Conservation (phyloP, 2,797 vertebrate species). For the Nasua narica region DNA sequence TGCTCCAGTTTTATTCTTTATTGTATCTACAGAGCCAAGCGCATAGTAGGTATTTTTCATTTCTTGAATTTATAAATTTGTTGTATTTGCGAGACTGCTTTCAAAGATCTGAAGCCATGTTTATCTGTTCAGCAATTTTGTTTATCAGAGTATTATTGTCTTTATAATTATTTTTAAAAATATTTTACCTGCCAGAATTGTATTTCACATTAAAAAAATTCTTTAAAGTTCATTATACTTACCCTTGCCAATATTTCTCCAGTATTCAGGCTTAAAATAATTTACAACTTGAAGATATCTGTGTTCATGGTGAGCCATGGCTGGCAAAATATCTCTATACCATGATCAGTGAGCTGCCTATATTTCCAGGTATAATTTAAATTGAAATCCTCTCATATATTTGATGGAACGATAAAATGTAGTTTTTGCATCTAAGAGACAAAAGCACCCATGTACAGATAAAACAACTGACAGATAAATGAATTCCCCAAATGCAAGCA, state of each 20-base stretch:
- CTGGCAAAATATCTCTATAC: not conserved
- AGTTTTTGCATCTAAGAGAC: not conserved
- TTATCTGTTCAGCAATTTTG: not conserved
- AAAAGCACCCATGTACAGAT: not conserved
- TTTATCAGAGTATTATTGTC: not conserved
- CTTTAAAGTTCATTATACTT: not conserved
- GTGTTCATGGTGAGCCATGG: not conserved
- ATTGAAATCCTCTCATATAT: not conserved
- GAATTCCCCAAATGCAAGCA: not conserved
- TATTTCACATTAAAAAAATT: not conserved
- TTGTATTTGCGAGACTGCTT: not conserved
- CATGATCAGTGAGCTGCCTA: not conserved
- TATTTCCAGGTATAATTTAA: not conserved
- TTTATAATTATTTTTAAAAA: not conserved
- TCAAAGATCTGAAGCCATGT: not conserved
- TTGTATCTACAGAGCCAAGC: not conserved
- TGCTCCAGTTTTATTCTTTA: not conserved
- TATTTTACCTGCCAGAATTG: not conserved
- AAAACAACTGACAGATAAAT: not conserved
- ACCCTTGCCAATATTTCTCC: not conserved
- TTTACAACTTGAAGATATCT: not conserved
- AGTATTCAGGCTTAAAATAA: not conserved
- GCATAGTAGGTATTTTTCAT: not conserved
- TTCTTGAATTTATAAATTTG: not conserved
- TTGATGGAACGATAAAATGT: not conserved